Evolutionary conservation across 2,888 invertebrate species (phyloP), one percentile per base, ranked within the genome.

Genomic region (Lypha dubia): DNA sequence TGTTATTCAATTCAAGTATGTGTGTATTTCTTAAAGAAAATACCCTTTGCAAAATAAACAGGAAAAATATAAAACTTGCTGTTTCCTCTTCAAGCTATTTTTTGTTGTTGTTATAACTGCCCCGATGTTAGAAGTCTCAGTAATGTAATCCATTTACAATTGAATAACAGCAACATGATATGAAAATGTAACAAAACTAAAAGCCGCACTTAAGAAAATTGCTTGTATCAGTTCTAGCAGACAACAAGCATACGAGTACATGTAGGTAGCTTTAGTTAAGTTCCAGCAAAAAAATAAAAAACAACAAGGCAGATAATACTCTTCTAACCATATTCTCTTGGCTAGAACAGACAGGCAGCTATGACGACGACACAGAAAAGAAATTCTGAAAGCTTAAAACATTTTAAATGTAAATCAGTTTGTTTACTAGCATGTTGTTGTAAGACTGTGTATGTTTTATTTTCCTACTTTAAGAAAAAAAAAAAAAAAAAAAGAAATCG

Each of bases 401-500:
- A 84, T 76, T 76, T 73, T 70, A 76, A 73, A 84, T 84, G 79
- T 76, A 80, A 84, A 83, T 75, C 79, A 71, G 84, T 84, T 67
- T 71, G 65, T 80, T 63, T 73, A 51, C 60, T 11, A 32, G 8
- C 24, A 11, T 80, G 35, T 56, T 79, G 51, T 68, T 56, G n/a
- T n/a, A n/a, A n/a, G n/a, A n/a, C n/a, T n/a, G n/a, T n/a, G n/a
- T n/a, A n/a, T n/a, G n/a, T 0, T 9, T 58, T 38, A 15, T 28
- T 32, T 3, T 44, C 17, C 7, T 58, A n/a, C 24, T 44, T 41
- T 6, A 51, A 51, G n/a, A n/a, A n/a, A n/a, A n/a, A n/a, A n/a
- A n/a, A n/a, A n/a, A n/a, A n/a, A n/a, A n/a, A n/a, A n/a, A n/a
- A n/a, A n/a, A 24, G 7, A 17, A 62, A 28, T 44, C 24, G 41